These are phyloP conservation scores for Neoaliturus tenellus DNA, from an alignment of 2,888 invertebrate species.

Conservation along the genomic window DNA sequence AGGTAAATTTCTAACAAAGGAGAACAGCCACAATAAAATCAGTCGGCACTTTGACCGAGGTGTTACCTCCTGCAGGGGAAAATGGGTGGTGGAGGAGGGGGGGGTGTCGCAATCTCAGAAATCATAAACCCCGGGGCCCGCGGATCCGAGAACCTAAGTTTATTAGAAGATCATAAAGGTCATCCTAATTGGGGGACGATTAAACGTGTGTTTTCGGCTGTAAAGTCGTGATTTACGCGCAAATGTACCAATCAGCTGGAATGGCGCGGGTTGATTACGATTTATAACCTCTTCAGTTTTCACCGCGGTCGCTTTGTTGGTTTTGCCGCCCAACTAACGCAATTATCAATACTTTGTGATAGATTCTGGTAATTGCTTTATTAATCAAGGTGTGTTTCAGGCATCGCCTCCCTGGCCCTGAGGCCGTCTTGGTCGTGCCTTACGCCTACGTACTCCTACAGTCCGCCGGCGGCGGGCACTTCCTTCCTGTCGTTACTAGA, in stretches of 20 bases:
- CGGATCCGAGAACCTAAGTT: conserved; percentile 15
- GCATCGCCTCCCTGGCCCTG: not conserved
- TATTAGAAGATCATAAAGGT: conserved; percentile 42
- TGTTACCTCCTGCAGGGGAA: too few species aligned
- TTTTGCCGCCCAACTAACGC: conserved; percentile 39
- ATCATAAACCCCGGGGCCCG: not conserved
- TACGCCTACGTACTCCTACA: not conserved
- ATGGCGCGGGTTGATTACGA: conserved; percentile 56
- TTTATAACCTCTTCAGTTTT: conserved; percentile 54
- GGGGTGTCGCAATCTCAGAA: not conserved
- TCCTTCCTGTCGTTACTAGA: not conserved
- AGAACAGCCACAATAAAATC: not conserved
- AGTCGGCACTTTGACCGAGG: conserved; percentile 37
- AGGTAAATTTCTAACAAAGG: not conserved
- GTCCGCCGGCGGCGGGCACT: not conserved
- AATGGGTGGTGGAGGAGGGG: too few species aligned
- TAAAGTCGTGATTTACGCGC: conserved; percentile 41
- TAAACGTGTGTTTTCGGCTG: conserved; percentile 52
- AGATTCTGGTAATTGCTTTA: conserved; percentile 39
- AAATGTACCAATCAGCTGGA: not conserved
- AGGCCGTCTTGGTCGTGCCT: not conserved
- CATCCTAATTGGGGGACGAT: conserved; percentile 37
- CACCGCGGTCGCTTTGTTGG: not conserved
- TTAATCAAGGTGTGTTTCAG: conserved; percentile 16
- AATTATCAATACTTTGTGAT: conserved; percentile 12